A percentile compares a stretch with the other conserved stretches of the same genome.
phyloP scores from a whole-genome alignment of 2,797 vertebrate genomes.

The Rhynchonycteris naso region DNA sequence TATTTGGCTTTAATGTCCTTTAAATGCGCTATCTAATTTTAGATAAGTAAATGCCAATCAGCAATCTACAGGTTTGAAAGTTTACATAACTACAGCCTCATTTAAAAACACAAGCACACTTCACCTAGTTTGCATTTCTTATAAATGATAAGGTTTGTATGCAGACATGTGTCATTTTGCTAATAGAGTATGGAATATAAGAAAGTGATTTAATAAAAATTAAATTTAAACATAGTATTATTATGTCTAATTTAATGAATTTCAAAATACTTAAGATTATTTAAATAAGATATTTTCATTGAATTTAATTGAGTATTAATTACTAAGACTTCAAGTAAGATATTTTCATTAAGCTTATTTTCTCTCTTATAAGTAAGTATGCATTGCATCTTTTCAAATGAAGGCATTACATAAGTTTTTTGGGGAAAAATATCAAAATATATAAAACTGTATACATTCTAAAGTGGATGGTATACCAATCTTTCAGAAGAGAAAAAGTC shows the following conservation, averaged over 20 bases:
- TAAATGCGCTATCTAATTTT: background rate
- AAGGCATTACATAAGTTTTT: background rate
- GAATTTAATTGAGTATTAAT: conserved; percentile 49
- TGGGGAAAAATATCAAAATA: background rate
- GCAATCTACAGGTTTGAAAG: background rate
- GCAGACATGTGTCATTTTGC: background rate
- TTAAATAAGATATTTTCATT: conserved; percentile 25
- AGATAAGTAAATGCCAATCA: conserved; percentile 40
- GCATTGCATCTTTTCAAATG: background rate
- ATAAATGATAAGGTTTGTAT: background rate
- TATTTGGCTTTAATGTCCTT: conserved; percentile 25
- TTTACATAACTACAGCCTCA: background rate
- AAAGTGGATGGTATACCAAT: background rate
- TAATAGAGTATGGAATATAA: conserved; percentile 1
- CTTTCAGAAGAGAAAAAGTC: conserved; percentile 32
- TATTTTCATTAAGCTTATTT: background rate
- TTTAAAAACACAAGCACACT: background rate
- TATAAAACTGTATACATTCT: background rate
- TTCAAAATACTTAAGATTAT: conserved; percentile 32
- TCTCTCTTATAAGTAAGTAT: conserved; percentile 45
- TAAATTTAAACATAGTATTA: conserved; percentile 13
- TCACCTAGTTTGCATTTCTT: background rate
- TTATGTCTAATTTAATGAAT: conserved; percentile 34
- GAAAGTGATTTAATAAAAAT: conserved; percentile 43
- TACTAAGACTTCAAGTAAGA: conserved; percentile 8